phyloP scores from a whole-genome alignment of 2,888 invertebrate species.

The Synergus laeviventris region DNA sequence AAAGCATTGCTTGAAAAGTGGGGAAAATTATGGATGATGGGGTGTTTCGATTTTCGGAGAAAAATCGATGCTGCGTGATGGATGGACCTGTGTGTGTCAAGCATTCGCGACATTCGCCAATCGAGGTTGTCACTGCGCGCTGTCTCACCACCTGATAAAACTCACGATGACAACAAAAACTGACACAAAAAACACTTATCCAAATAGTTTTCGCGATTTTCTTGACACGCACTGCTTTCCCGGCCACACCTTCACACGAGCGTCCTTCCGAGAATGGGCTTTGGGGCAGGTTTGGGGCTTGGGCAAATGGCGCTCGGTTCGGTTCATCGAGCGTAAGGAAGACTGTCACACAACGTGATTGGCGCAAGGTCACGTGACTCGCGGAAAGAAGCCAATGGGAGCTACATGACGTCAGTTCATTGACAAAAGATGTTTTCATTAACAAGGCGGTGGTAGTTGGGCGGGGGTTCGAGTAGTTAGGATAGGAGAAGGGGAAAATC shows the following conservation, averaged over 20 bases:
- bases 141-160: not conserved
- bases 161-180: not conserved
- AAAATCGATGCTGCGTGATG: constrained; percentile 9
- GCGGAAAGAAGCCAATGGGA: constrained; percentile 69
- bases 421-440: constrained; percentile 77
- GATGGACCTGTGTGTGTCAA: not conserved
- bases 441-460: constrained; percentile 71
- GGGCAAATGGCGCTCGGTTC: constrained; percentile 59
- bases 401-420: constrained; percentile 77
- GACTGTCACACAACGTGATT: constrained; percentile 60
- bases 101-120: not conserved
- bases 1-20: not conserved
- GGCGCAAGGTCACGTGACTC: constrained; percentile 75
- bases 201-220: constrained; percentile 2
- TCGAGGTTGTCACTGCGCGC: not conserved
- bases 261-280: constrained; percentile 72
- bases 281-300: constrained; percentile 68
- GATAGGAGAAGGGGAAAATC: constrained; percentile 44
- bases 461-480: constrained; percentile 53
- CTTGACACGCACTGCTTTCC: constrained; percentile 28
- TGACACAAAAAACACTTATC: not conserved
- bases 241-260: constrained; percentile 71
- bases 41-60: not conserved
- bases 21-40: not conserved
- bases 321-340: constrained; percentile 46